Evolutionary conservation across 2,113 vertebrate species (phyloP).

Genomic region (Cynopterus brachyotis): DNA sequence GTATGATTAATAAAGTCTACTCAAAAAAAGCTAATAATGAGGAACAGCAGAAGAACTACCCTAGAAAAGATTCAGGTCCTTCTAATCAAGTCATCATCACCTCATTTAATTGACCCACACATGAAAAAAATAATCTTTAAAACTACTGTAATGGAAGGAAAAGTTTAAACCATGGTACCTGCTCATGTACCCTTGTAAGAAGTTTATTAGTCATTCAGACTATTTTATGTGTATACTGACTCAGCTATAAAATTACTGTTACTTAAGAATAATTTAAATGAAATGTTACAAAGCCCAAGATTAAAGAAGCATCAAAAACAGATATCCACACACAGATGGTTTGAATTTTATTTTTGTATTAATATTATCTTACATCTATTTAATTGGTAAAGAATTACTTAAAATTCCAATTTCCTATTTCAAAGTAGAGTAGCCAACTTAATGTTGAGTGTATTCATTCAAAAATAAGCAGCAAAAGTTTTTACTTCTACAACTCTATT

Average conservation of each 20-base stretch:
- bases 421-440: constrained; percentile 25
- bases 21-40: constrained; percentile 29
- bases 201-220: neutral
- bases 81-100: neutral
- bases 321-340: neutral
- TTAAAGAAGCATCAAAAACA: constrained; percentile 40
- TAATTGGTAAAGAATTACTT: constrained; percentile 41
- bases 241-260: neutral
- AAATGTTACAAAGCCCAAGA: constrained; percentile 27
- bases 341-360: neutral
- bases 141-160: constrained; percentile 31
- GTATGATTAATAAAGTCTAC: constrained; percentile 25
- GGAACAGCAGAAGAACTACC: neutral
- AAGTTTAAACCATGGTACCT: neutral
- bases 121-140: constrained; percentile 34
- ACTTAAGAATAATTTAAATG: neutral
- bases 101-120: neutral
- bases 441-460: neutral
- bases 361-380: neutral
- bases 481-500: constrained; percentile 11
- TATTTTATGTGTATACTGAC: neutral
- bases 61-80: constrained; percentile 4
- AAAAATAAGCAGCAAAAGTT: neutral
- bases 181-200: neutral
- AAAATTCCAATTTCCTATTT: constrained; percentile 48